phyloP scores from a whole-genome alignment of 2,113 vertebrate species.

The Eretmochelys imbricata region DNA sequence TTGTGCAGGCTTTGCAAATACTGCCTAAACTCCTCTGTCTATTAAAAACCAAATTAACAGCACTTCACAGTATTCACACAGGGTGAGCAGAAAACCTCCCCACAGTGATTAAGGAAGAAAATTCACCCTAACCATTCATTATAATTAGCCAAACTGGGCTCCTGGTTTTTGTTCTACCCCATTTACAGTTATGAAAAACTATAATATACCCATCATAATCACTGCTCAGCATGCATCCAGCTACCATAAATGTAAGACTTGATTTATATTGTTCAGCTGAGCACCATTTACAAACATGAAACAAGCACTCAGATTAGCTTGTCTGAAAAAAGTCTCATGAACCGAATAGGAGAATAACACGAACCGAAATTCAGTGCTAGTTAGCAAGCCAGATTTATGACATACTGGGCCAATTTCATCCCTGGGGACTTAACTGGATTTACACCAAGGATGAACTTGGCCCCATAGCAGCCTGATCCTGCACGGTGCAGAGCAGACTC shows the following conservation, averaged over 20 bases:
- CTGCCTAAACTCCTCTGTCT: background rate
- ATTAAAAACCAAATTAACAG: background rate
- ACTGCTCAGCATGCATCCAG: background rate
- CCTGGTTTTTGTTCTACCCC: background rate
- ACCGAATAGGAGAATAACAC: background rate
- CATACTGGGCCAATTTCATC: fast-evolving
- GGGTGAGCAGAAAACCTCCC: background rate
- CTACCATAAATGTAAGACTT: background rate
- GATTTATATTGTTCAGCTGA: background rate
- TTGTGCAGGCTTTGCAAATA: background rate
- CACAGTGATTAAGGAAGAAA: background rate
- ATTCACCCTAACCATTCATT: background rate
- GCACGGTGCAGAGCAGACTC: background rate
- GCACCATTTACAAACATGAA: background rate
- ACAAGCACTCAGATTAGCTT: background rate
- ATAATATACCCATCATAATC: background rate
- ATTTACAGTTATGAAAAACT: background rate
- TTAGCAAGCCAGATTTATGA: background rate
- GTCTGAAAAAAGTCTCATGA: background rate
- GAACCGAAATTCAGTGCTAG: fast-evolving
- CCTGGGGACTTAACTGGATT: fast-evolving
- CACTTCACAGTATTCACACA: background rate
- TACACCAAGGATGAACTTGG: background rate
- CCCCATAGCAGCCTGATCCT: background rate
- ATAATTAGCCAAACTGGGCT: background rate